These are phyloP conservation scores for Gerris buenoi DNA, from an alignment of 1,140 invertebrate species.

Conservation along the genomic window DNA sequence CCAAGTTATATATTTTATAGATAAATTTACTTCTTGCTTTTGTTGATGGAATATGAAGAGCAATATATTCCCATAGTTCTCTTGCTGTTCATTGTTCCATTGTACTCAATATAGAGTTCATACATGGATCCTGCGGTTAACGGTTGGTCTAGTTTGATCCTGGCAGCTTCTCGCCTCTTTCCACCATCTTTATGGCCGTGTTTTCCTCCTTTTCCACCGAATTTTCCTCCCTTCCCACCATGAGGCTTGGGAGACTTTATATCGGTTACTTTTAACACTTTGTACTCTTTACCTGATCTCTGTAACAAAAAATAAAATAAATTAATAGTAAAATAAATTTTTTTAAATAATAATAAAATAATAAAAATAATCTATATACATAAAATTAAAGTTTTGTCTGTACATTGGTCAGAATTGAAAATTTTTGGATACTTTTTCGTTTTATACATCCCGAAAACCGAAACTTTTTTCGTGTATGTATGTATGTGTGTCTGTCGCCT, in stretches of 20 bases:
- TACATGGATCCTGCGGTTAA: not conserved
- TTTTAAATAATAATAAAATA: too few relatives aligned
- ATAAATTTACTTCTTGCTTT: constrained; percentile 8
- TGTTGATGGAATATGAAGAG: not conserved
- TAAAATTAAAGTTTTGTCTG: too few relatives aligned
- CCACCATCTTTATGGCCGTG: not conserved
- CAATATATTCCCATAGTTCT: constrained; percentile 14
- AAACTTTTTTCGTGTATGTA: too few relatives aligned
- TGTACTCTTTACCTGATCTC: not conserved
- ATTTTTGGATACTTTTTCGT: too few relatives aligned
- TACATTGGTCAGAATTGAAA: too few relatives aligned
- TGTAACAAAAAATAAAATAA: not conserved
- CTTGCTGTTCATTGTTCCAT: constrained; percentile 13
- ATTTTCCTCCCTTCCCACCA: not conserved
- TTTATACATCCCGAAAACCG: too few relatives aligned
- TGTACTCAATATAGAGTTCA: constrained; percentile 11
- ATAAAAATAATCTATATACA: too few relatives aligned
- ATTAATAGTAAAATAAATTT: too few relatives aligned
- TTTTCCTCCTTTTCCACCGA: not conserved
- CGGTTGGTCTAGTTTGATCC: not conserved
- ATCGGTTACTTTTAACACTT: not conserved
- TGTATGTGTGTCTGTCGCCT: too few relatives aligned
- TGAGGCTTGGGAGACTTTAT: not conserved
- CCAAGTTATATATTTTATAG: too few relatives aligned
- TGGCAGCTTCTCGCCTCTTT: not conserved